phyloP scores from a whole-genome alignment of 1,140 invertebrate genomes.

The Camponotus floridanus region DNA sequence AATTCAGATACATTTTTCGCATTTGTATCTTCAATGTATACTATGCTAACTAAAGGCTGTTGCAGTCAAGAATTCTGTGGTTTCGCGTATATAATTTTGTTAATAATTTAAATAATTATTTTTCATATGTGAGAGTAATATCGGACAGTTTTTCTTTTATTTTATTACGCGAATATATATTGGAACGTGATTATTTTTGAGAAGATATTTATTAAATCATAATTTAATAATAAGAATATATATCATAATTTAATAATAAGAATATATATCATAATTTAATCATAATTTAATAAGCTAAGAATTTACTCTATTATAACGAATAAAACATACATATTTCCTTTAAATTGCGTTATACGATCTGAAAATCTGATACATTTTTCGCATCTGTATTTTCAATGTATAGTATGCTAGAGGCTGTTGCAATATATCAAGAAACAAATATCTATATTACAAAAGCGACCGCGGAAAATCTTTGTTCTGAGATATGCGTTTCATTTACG shows the following conservation, averaged over 20 bases:
- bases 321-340: constrained; percentile 7
- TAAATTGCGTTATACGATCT: constrained; percentile 18
- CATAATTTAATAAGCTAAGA: neutral
- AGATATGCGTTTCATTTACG: constrained; percentile 63
- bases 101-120: constrained; percentile 10
- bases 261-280: too few relatives aligned
- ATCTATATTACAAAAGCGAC: constrained; percentile 53
- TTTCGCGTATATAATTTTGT: neutral
- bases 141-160: neutral
- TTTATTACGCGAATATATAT: neutral
- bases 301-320: neutral
- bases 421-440: constrained; percentile 37
- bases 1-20: constrained; percentile 41
- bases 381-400: constrained; percentile 43
- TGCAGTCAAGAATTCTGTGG: too few relatives aligned
- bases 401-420: constrained; percentile 8
- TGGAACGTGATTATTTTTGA: neutral
- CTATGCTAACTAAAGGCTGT: constrained; percentile 14
- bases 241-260: too few relatives aligned
- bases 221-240: too few relatives aligned
- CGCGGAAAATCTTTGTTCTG: constrained; percentile 47
- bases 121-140: neutral
- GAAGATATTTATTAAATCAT: neutral
- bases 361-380: constrained; percentile 43
- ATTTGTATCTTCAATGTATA: constrained; percentile 42